A percentile compares a stretch with the other conserved stretches of the same genome.
phyloP scores from a whole-genome alignment of 1,140 invertebrate species.

The Lepidostoma basale region DNA sequence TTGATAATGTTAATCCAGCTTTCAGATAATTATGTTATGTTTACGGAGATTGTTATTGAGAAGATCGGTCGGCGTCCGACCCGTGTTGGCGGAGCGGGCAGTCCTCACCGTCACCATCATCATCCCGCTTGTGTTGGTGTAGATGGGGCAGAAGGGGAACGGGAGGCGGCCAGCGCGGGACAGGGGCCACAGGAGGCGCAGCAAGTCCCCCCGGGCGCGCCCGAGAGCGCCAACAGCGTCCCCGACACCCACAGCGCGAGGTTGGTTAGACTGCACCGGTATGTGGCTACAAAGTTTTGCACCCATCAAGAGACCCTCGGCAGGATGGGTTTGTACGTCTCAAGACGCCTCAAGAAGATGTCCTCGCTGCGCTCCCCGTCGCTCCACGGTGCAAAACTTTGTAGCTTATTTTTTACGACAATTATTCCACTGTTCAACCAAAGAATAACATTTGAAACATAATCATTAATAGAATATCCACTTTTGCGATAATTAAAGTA shows the following conservation, averaged over 20 bases:
- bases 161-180: slow-evolving; percentile 16
- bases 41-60: not conserved
- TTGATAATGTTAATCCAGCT: slow-evolving; percentile 33
- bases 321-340: not conserved
- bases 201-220: slow-evolving; percentile 23
- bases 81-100: not conserved
- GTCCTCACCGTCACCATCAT: no score
- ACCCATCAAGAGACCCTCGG: slow-evolving; percentile 22
- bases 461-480: not conserved
- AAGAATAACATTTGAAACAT: slow-evolving; percentile 26
- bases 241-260: slow-evolving; percentile 34
- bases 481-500: not conserved
- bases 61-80: slow-evolving; percentile 10
- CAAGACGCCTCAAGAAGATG: slow-evolving; percentile 20
- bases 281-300: slow-evolving; percentile 44
- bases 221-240: slow-evolving; percentile 22
- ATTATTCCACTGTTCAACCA: slow-evolving; percentile 24
- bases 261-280: slow-evolving; percentile 37
- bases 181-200: not conserved
- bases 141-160: slow-evolving; percentile 43
- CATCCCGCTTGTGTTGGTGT: slow-evolving; percentile 46
- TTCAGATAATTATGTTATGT: slow-evolving; percentile 22
- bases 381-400: slow-evolving; percentile 60
- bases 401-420: slow-evolving; percentile 50
- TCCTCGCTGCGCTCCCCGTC: not conserved